Percentiles rank a stretch among this genome's conserved stretches.
Evolutionary conservation across 2,888 invertebrate genomes (phyloP).

Genomic region (Zygothrica quintamaculata): DNA sequence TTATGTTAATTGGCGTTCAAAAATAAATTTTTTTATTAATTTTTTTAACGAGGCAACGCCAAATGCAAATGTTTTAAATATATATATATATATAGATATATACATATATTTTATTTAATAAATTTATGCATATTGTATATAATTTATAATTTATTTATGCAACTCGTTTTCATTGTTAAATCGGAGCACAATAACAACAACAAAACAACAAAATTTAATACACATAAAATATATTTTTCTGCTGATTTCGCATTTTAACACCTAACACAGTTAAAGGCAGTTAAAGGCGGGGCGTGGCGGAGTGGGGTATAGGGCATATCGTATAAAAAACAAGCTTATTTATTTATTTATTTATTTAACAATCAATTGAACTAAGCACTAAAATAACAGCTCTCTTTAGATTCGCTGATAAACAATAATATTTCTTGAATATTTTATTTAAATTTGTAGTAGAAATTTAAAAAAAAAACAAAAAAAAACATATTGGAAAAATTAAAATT

Average conservation of each 20-base stretch:
- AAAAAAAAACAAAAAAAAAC: too few relatives aligned
- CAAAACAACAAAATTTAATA: too few relatives aligned
- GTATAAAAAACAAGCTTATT: constrained; percentile 20
- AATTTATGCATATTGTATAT: constrained; percentile 16
- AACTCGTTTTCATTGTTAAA: constrained; percentile 30
- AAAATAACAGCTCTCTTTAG: constrained; percentile 8
- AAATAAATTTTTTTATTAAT: constrained; percentile 67
- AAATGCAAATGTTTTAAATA: constrained; percentile 40
- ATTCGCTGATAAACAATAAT: constrained; percentile 12
- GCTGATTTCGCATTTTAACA: constrained; percentile 74
- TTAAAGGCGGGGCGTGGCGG: neutral
- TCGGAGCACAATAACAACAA: too few relatives aligned
- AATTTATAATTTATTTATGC: constrained; percentile 16
- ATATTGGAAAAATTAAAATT: too few relatives aligned
- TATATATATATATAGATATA: constrained; percentile 38
- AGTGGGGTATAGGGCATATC: neutral
- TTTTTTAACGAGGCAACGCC: constrained; percentile 70
- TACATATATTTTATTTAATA: constrained; percentile 32
- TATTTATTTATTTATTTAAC: too few relatives aligned
- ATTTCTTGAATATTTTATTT: too few relatives aligned
- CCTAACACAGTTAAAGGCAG: constrained; percentile 42
- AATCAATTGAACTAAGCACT: constrained; percentile 12
- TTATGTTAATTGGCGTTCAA: constrained; percentile 74
- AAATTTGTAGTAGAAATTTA: too few relatives aligned
- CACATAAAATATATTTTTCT: constrained; percentile 25